A percentile compares a stretch with the other conserved stretches of the same genome.
phyloP scores from a whole-genome alignment of 2,888 invertebrate species.

The Lordiphosa fenestrarum region DNA sequence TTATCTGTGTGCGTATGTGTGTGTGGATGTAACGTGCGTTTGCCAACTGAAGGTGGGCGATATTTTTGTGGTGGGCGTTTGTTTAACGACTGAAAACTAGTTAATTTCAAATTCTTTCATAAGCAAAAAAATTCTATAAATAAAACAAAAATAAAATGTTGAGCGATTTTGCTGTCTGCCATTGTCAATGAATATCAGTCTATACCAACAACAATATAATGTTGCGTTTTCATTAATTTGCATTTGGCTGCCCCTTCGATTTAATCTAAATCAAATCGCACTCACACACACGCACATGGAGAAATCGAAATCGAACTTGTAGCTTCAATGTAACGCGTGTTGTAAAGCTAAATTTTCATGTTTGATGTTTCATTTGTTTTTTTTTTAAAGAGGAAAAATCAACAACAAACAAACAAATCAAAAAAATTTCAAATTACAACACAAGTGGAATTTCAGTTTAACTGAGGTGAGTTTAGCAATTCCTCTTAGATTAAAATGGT shows the following conservation, averaged over 20 bases:
- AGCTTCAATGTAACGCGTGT: slow-evolving; percentile 19
- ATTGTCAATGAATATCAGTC: slow-evolving; percentile 36
- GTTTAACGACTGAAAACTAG: slow-evolving; percentile 35
- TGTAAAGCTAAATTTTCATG: slow-evolving; percentile 31
- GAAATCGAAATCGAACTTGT: slow-evolving; percentile 26
- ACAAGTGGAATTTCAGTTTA: slow-evolving; percentile 50
- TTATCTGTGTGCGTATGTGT: slow-evolving; percentile 22
- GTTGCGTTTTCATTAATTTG: slow-evolving; percentile 50
- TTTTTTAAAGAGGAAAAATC: slow-evolving; percentile 12
- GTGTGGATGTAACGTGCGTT: slow-evolving; percentile 20
- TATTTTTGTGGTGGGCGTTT: slow-evolving; percentile 48
- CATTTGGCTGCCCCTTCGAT: slow-evolving; percentile 38
- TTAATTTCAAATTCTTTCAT: slow-evolving; percentile 40
- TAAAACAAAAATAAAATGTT: slow-evolving; percentile 18
- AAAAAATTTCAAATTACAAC: slow-evolving; percentile 21
- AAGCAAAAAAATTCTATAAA: slow-evolving; percentile 40
- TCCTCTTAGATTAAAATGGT: slow-evolving; percentile 14
- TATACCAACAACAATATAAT: slow-evolving; percentile 31
- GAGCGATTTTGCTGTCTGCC: slow-evolving; percentile 34
- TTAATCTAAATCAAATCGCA: slow-evolving; percentile 51
- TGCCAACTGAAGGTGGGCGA: slow-evolving; percentile 30
- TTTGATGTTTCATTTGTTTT: slow-evolving; percentile 19
- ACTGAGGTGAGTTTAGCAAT: slow-evolving; percentile 42
- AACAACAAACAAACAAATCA: slow-evolving; percentile 18
- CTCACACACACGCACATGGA: slow-evolving; percentile 18